Evolutionary conservation across 2,888 invertebrate species (phyloP), one percentile per base, ranked within the genome.

Genomic region (Cristatella mucedo): DNA sequence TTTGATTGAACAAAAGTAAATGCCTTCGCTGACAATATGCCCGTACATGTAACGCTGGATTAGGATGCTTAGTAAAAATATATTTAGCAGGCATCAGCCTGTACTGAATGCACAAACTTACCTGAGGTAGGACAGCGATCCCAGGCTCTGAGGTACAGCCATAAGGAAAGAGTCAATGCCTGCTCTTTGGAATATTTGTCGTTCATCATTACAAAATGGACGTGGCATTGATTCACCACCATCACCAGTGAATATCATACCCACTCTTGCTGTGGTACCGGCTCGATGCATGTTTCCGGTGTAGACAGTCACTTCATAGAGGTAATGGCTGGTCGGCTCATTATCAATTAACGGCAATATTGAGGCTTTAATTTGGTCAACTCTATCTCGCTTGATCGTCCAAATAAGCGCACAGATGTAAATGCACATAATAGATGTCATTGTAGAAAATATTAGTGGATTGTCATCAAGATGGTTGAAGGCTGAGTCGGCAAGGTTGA

Each of bases 261-360:
- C 49, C 9, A 58, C 56, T 40, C 51, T 22, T 18, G 48, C 45
- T 7, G 45, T 48, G 2, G 48, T 48, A 29, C 47, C 50, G 13
- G 54, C 50, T 29, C 49, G 49, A 18, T 40, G 44, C 33, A 46
- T 40, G 26, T 43, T 46, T 3, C 59, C 62, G n/a, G 61, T 64
- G 40, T 49, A 52, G 4, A 61, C 54, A 7, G 58, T 33, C n/a
- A 63, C 48, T 44, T 64, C 63, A 44, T 63, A 63, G 2, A 61
- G 41, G 42, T 61, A 66, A 32, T 54, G 53, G 49, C 63, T 57
- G 15, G 46, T 36, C 9, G 53, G 44, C 11, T 52, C 45, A 41
- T 63, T 63, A 44, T 65, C 63, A 11, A 56, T 53, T 22, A 63
- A 43, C 2, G 62, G 59, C 1, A 55, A 41, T 1, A 53, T 54